Evolutionary conservation across 1,140 invertebrate species (phyloP), one percentile per base, ranked within the genome.

Genomic region (Drosophila kanapiae): DNA sequence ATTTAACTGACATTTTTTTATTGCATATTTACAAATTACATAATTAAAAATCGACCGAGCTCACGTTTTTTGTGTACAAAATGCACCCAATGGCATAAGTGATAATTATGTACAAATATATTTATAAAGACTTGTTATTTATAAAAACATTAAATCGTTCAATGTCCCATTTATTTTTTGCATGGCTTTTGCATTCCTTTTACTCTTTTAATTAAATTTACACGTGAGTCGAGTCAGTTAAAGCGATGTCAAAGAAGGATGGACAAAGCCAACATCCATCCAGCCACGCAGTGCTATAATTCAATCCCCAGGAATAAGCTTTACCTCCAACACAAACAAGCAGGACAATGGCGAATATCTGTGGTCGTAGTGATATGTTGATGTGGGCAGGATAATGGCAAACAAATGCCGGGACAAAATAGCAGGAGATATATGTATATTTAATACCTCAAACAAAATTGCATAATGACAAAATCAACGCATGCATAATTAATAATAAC

Each of bases 381-480:
- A 43, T 27, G 40, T 45, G n/a, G 40, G 27, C 38, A 18, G 65
- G 65, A 58, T 59, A 71, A 72, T 71, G 16, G n/a, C 35, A 49
- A 42, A 72, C 54, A 74, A 60, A 74, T 42, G 38, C 51, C 45
- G 14, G 45, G 35, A 60, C 37, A 48, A 70, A 59, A 51, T 60
- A 42, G 18, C 29, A 64, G 40, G 42, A 27, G 35, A 59, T 47
- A 64, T 49, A 59, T 47, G 61, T 49, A 42, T 57, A 69, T 68
- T 80, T 84, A 87, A 87, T 83, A 58, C 84, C 77, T 78, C 71
- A 74, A 83, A 78, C 80, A 59, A 70, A 75, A 67, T 87, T 84
- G 75, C 76, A 80, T 87, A 87, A 87, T 88, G 62, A 33, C 53
- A 53, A 72, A 75, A 82, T 76, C 62, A 80, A 65, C 65, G 60